Percentiles rank a stretch among this genome's conserved stretches.
Conservation (phyloP, 2,797 vertebrate species). For the Coccyzus lansbergi region DNA sequence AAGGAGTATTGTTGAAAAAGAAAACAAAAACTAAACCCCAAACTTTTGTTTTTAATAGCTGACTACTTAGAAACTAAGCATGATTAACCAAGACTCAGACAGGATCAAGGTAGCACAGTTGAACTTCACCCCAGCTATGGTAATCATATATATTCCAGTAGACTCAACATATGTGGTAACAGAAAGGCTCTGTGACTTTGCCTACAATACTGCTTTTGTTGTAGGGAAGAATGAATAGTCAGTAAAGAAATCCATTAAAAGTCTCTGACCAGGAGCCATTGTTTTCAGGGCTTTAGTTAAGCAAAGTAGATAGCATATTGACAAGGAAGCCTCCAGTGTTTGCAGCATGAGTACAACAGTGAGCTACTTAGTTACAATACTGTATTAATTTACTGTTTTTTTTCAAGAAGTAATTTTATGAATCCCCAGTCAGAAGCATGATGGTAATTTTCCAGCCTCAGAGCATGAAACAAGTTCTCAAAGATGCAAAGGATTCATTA, state of each 20-base stretch:
- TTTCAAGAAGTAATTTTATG: conserved; percentile 28
- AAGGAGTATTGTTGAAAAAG: not conserved
- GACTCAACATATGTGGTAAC: not conserved
- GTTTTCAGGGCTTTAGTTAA: conserved; percentile 14
- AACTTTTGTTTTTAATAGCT: not conserved
- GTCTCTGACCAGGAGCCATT: not conserved
- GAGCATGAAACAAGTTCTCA: not conserved
- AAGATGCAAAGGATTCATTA: not conserved
- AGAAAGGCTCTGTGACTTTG: not conserved
- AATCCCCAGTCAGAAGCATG: not conserved
- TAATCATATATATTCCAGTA: not conserved
- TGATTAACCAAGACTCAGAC: not conserved
- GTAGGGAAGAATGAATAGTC: not conserved
- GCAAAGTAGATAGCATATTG: not conserved
- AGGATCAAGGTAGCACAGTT: not conserved
- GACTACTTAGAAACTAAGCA: not conserved
- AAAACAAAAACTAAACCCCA: not conserved
- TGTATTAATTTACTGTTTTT: conserved; percentile 2
- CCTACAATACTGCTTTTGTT: not conserved
- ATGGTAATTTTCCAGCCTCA: conserved; percentile 29
- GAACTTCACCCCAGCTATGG: not conserved
- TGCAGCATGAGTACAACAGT: not conserved
- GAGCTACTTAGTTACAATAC: conserved; percentile 10
- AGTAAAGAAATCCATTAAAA: not conserved
- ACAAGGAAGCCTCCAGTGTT: not conserved